Conservation (phyloP, 2,113 vertebrate species). For the Xiphias gladius region DNA sequence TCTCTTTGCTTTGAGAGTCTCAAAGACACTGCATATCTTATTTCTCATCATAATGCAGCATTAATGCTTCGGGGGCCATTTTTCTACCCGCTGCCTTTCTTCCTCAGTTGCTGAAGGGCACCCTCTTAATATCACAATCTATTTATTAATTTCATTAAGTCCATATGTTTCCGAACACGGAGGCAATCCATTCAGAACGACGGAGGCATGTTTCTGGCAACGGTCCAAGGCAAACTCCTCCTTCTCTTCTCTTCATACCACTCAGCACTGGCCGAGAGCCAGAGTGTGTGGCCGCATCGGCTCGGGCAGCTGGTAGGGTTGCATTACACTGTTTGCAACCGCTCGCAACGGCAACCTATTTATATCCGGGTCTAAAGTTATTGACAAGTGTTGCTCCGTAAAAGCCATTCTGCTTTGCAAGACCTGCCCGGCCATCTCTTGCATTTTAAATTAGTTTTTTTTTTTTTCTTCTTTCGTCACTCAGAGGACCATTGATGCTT, state of each 20-base stretch:
- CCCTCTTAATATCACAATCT: conserved; percentile 67
- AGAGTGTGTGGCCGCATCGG: conserved; percentile 59
- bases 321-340: conserved; percentile 70
- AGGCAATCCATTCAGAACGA: conserved; percentile 72
- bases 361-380: conserved; percentile 55
- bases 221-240: conserved; percentile 72
- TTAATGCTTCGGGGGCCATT: conserved; percentile 67
- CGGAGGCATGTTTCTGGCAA: conserved; percentile 70
- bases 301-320: conserved; percentile 34
- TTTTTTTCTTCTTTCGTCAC: not conserved
- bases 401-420: conserved; percentile 61
- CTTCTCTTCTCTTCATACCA: conserved; percentile 70
- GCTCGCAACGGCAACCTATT: conserved; percentile 70
- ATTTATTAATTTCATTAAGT: conserved; percentile 80
- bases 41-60: conserved; percentile 70
- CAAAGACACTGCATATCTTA: conserved; percentile 59
- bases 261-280: conserved; percentile 73
- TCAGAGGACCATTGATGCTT: conserved; percentile 37
- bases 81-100: conserved; percentile 51
- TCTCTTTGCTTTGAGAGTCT: conserved; percentile 41
- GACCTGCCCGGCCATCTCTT: conserved; percentile 10
- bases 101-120: conserved; percentile 66
- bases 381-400: conserved; percentile 75
- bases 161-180: conserved; percentile 72
- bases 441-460: conserved; percentile 29